These are phyloP conservation scores for Erebia epiphron DNA, from an alignment of 2,888 invertebrate species.

Conservation along the genomic window DNA sequence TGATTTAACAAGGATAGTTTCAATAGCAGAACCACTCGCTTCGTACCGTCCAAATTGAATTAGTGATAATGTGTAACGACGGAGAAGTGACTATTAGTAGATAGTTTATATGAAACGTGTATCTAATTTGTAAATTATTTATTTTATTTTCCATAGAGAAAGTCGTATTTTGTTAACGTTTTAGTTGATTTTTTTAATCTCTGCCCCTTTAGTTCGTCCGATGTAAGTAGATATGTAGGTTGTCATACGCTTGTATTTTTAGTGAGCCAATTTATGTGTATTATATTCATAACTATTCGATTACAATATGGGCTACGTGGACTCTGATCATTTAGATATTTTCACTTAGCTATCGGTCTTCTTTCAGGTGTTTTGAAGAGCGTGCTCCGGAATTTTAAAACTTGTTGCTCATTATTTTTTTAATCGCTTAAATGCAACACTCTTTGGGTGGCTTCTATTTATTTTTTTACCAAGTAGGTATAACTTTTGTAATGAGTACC, in stretches of 20 bases:
- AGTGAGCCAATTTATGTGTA: conserved; percentile 78
- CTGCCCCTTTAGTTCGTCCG: conserved; percentile 76
- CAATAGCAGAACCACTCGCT: conserved; percentile 53
- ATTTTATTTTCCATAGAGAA: conserved; percentile 82
- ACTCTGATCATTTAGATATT: neutral
- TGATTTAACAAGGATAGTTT: conserved; percentile 9
- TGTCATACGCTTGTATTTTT: conserved; percentile 82
- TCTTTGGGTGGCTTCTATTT: neutral
- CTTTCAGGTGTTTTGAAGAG: neutral
- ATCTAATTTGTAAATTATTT: conserved; percentile 81
- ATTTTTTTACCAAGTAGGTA: neutral
- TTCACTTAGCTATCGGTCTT: neutral
- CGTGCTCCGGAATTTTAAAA: neutral
- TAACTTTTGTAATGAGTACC: neutral
- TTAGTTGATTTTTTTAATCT: conserved; percentile 80
- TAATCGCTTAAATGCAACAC: too few species aligned
- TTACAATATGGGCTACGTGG: conserved; percentile 63
- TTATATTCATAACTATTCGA: conserved; percentile 71
- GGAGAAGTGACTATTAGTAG: conserved; percentile 76
- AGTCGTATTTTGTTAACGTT: conserved; percentile 83
- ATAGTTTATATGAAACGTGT: conserved; percentile 71
- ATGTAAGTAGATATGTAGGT: conserved; percentile 74
- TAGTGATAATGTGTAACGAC: conserved; percentile 72
- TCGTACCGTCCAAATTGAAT: conserved; percentile 55
- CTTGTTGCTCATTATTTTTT: too few species aligned